Evolutionary conservation across 2,797 vertebrate species (phyloP).

Genomic region (Taenioides sp.): DNA sequence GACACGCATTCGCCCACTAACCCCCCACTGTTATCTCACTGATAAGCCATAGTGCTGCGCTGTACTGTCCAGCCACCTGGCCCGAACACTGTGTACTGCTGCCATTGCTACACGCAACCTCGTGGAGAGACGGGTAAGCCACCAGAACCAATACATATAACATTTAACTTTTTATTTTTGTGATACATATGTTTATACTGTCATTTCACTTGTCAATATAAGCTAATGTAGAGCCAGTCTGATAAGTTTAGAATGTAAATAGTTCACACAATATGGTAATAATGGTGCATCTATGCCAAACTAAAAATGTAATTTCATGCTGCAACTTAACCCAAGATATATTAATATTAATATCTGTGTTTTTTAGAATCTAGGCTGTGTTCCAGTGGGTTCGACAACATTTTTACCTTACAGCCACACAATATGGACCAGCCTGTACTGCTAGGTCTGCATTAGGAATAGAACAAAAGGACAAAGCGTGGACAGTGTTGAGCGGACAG

Average conservation of each 20-base stretch:
- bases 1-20: constrained; percentile 15
- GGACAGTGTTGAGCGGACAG: constrained; percentile 62
- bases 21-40: constrained; percentile 45
- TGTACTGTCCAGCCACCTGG: constrained; percentile 38
- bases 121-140: constrained; percentile 57
- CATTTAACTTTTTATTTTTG: not conserved
- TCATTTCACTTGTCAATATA: not conserved
- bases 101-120: constrained; percentile 8
- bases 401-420: constrained; percentile 58
- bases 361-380: constrained; percentile 13
- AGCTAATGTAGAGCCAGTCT: not conserved
- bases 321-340: constrained; percentile 9
- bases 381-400: constrained; percentile 71
- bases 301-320: not conserved
- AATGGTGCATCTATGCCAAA: no score
- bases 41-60: constrained; percentile 52
- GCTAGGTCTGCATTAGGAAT: constrained; percentile 73
- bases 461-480: constrained; percentile 69
- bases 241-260: not conserved
- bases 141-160: constrained; percentile 4
- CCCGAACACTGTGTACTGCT: constrained; percentile 14
- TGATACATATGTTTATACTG: not conserved
- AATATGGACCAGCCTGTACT: constrained; percentile 64
- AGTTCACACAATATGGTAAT: not conserved
- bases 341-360: constrained; percentile 27